phyloP scores from a whole-genome alignment of 92 coral and sea anemone genomes.

The Zoanthus sansibaricus region DNA sequence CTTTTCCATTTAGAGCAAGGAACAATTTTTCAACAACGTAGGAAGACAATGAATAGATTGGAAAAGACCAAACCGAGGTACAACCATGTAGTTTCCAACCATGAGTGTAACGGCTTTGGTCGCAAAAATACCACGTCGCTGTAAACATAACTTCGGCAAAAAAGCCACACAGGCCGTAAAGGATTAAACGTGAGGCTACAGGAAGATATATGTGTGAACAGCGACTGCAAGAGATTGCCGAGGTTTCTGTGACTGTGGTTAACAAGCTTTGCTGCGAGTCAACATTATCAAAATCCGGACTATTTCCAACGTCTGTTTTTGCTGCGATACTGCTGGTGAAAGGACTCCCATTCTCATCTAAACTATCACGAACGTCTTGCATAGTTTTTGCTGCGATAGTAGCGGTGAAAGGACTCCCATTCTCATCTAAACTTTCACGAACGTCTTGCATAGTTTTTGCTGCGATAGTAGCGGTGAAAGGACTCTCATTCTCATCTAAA shows the following conservation, averaged over 20 bases:
- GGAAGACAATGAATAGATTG: conserved; percentile 87
- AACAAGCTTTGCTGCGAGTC: neutral
- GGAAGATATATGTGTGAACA: conserved; percentile 64
- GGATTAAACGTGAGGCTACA: conserved; percentile 76
- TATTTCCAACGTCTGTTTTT: no score
- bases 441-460: neutral
- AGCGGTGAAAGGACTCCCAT: no score
- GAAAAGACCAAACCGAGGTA: conserved; percentile 97
- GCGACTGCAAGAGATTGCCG: conserved; percentile 1
- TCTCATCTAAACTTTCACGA: neutral
- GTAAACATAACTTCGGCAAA: conserved; percentile 97
- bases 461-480: no score
- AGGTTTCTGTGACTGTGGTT: neutral
- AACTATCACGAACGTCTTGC: neutral
- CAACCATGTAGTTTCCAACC: conserved; percentile 99
- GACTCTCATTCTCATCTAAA: no score
- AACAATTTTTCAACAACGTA: conserved; percentile 84
- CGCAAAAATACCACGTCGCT: conserved; percentile 94
- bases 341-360: no score
- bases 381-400: no score
- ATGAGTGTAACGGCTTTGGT: conserved; percentile 81
- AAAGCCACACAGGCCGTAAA: conserved; percentile 94
- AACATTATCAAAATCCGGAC: neutral
- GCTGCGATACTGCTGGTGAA: no score
- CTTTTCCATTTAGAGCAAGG: conserved; percentile 72